Percentiles rank a stretch among this genome's conserved stretches.
phyloP scores from a whole-genome alignment of 2,797 vertebrate genomes.

The Ceyx erithaca region DNA sequence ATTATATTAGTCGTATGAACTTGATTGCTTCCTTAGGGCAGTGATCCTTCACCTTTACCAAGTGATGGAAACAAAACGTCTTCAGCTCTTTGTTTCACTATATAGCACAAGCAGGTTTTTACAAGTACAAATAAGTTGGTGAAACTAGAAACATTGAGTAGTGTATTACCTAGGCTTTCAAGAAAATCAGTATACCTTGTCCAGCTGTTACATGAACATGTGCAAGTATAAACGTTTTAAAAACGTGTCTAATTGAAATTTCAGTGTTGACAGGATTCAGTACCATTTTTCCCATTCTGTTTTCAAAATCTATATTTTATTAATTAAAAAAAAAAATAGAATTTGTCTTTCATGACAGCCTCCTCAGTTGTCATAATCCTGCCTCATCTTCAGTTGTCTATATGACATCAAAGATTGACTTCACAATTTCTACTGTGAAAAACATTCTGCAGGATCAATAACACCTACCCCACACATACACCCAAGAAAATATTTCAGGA shows the following conservation, averaged over 20 bases:
- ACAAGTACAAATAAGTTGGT: background rate
- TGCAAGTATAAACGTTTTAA: background rate
- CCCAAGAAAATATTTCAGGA: background rate
- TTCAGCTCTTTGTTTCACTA: background rate
- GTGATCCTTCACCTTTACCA: background rate
- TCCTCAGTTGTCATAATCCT: background rate
- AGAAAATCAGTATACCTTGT: background rate
- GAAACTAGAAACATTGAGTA: background rate
- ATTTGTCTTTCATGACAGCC: background rate
- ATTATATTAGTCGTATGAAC: background rate
- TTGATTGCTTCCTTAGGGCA: background rate
- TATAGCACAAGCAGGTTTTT: background rate
- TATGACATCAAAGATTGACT: background rate
- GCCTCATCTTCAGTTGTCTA: background rate
- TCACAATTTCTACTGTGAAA: background rate
- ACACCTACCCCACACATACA: background rate
- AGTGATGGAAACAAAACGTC: background rate
- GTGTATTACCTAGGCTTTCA: background rate
- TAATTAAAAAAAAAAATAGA: background rate
- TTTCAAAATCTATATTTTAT: background rate
- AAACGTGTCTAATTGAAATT: background rate
- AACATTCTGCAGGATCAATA: background rate
- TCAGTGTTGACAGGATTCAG: background rate
- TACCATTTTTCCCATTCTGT: background rate
- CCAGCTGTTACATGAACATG: background rate